Evolutionary conservation across 2,888 invertebrate species (phyloP).

Genomic region (Psococerastis gibbosa): DNA sequence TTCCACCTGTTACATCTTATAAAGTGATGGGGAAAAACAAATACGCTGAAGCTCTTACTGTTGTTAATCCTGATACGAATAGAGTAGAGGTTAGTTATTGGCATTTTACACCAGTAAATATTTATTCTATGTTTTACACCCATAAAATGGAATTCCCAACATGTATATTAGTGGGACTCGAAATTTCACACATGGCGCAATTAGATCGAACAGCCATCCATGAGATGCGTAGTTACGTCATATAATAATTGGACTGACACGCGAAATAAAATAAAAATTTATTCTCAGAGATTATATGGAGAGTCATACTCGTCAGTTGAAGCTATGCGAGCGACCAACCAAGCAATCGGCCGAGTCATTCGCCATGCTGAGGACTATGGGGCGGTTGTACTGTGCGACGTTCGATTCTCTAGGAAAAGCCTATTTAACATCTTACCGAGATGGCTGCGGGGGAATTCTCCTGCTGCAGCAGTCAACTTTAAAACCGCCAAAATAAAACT

Average conservation of each 20-base stretch:
- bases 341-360: constrained; percentile 3
- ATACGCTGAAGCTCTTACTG: constrained; percentile 1
- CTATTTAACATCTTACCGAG: not conserved
- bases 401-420: not conserved
- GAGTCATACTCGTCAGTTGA: not conserved
- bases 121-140: too few relatives aligned
- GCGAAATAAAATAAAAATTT: too few relatives aligned
- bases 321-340: constrained; percentile 6
- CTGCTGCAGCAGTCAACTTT: not conserved
- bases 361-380: constrained; percentile 6
- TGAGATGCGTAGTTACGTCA: too few relatives aligned
- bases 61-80: not conserved
- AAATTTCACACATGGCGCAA: too few relatives aligned
- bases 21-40: constrained; percentile 33
- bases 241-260: too few relatives aligned
- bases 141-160: too few relatives aligned
- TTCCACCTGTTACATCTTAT: constrained; percentile 84
- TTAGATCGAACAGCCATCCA: too few relatives aligned
- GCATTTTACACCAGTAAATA: too few relatives aligned
- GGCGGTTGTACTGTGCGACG: not conserved
- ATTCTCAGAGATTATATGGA: not conserved
- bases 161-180: too few relatives aligned
- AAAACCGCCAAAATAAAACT: not conserved
- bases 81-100: not conserved
- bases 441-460: not conserved